These are phyloP conservation scores for Cerceris ruficornis DNA, from an alignment of 2,888 invertebrate genomes.

Conservation along the genomic window DNA sequence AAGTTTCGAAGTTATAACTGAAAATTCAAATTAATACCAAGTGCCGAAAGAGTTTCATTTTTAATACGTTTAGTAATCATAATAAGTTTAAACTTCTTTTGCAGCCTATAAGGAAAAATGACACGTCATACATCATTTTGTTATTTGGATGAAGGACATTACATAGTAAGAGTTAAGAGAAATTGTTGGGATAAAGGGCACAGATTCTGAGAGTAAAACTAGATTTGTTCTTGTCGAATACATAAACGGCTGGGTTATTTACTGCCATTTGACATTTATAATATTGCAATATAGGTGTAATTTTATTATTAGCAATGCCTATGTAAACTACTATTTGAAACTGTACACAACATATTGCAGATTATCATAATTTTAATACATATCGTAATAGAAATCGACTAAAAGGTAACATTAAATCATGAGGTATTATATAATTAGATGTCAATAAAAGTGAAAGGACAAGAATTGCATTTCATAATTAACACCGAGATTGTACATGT, in stretches of 20 bases:
- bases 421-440: slow-evolving; percentile 39
- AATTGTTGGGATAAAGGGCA: slow-evolving; percentile 43
- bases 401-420: slow-evolving; percentile 27
- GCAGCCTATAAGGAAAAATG: slow-evolving; percentile 51
- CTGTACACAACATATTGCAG: slow-evolving; percentile 25
- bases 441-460: slow-evolving; percentile 30
- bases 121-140: slow-evolving; percentile 46
- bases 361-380: slow-evolving; percentile 66
- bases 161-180: slow-evolving; percentile 15
- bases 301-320: slow-evolving; percentile 32
- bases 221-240: slow-evolving; percentile 48
- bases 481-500: slow-evolving; percentile 36
- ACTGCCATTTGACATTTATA: slow-evolving; percentile 64
- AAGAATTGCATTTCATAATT: slow-evolving; percentile 17
- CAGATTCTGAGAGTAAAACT: slow-evolving; percentile 67
- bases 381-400: slow-evolving; percentile 57
- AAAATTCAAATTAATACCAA: slow-evolving; percentile 54
- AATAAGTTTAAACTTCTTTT: slow-evolving; percentile 51
- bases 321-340: slow-evolving; percentile 34
- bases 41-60: slow-evolving; percentile 65
- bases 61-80: slow-evolving; percentile 52
- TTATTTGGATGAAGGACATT: slow-evolving; percentile 22
- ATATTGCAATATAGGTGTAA: slow-evolving; percentile 39
- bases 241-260: slow-evolving; percentile 47
- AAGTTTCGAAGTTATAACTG: slow-evolving; percentile 58